phyloP scores from a whole-genome alignment of 2,113 vertebrate genomes.

The Mastomys coucha region DNA sequence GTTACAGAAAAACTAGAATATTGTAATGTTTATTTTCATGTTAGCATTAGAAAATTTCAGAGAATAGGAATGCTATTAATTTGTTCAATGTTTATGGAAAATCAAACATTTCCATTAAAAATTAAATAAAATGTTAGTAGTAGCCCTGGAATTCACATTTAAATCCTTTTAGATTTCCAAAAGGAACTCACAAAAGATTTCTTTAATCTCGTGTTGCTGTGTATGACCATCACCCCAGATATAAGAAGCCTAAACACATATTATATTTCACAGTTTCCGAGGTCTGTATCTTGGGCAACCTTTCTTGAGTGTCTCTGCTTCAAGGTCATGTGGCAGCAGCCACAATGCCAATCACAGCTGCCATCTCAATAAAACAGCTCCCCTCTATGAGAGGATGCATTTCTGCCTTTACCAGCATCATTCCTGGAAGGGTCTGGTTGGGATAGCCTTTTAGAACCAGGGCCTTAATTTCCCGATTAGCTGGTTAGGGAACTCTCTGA shows the following conservation, averaged over 20 bases:
- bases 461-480: background rate
- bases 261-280: background rate
- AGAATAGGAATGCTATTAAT: background rate
- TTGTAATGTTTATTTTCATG: slow-evolving; percentile 10
- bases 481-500: background rate
- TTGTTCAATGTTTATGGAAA: slow-evolving; percentile 7
- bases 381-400: background rate
- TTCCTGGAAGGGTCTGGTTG: background rate
- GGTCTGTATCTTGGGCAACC: background rate
- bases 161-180: slow-evolving; percentile 20
- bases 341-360: too few species aligned
- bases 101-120: slow-evolving; percentile 21
- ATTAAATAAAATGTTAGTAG: background rate
- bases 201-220: background rate
- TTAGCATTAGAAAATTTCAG: background rate
- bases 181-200: background rate
- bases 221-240: background rate
- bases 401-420: too few species aligned
- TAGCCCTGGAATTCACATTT: background rate
- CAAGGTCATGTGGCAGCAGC: background rate
- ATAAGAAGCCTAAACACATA: background rate
- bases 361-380: background rate
- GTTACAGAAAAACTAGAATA: background rate
- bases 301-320: background rate
- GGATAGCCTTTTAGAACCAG: background rate